Evolutionary conservation across 2,113 vertebrate species (phyloP), one percentile per base, ranked within the genome.

Genomic region (Limnothrissa miodon): DNA sequence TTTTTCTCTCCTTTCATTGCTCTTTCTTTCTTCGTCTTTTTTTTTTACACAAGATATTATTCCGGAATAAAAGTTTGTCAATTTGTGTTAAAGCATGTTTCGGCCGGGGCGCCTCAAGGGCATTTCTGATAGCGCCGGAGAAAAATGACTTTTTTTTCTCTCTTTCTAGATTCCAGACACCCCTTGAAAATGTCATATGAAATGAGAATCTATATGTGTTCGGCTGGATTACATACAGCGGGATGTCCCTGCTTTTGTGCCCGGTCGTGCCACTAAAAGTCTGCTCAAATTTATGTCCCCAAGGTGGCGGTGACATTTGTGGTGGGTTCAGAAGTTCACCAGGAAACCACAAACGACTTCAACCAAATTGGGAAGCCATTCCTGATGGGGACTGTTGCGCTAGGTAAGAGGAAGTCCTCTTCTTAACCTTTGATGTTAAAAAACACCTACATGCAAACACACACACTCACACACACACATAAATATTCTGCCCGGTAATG

Each of bases 221-320:
- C n/a, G n/a, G 45, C 81, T 81, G 78, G 80, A 84, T 85, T 87
- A 42, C 83, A 74, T 74, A 74, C 66, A 74, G 82, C 78, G 33
- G 82, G 83, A 81, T n/a, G 29, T 80, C 48, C 46, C 51, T 13
- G 80, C 82, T 81, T n/a, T 82, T 85, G 80, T 45, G 48, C 53
- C 44, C 39, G 84, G 10, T 15, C 10, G 66, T 86, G 78, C 62
- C 45, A 85, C 80, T 86, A 74, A 74, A 74, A 82, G 83, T 9
- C 80, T 81, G 79, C 83, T 81, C 80, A 83, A 83, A 85, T 84
- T 85, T 89, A 66, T 89, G 56, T 90, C 78, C 88, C 82, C 84
- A 90, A 95, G 93, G 93, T 94, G 87, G 89, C 86, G 9, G 93
- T 94, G 90, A 95, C 92, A 86, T 95, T 94, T 89, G 90, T 91